Evolutionary conservation across 2,797 vertebrate genomes (phyloP), one percentile per base, ranked within the genome.

Genomic region (Glossophaga mutica): DNA sequence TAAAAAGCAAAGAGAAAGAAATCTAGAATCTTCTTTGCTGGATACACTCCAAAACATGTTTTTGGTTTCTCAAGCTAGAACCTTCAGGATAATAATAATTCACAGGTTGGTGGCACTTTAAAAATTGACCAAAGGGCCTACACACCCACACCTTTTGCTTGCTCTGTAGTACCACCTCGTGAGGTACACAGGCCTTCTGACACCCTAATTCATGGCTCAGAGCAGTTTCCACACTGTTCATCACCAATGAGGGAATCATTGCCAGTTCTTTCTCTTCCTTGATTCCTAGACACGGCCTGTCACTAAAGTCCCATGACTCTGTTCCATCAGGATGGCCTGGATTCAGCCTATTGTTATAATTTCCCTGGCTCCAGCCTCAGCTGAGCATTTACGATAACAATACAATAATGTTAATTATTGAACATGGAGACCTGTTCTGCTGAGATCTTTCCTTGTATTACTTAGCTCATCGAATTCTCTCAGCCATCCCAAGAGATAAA

Each of bases 371-470:
- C 59, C 15, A 88, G 77, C 46, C 46, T 77, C 50, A 48, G 62
- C 26, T 77, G 42, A 90, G 71, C 42, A 62, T 26, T 59, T 67
- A 22, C 7, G 24, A 65, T 85, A 18, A 73, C 44, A 50, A 44
- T 14, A 70, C 50, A 29, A 68, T 32, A 71, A 16, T 73, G 29
- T 68, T 42, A 29, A 26, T 44, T 42, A 83, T 19, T 73, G 11
- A 32, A 46, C 57, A 34, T 6, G 3, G 62, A 95, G 50, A 52
- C 22, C 88, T 81, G 29, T 22, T 85, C n/a, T 74, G 18, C 65
- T 79, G 46, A 96, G 57, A 65, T 62, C 34, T 76, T 55, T 65
- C 50, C 42, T 67, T 77, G 39, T 29, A 10, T 90, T 70, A 71
- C 57, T 73, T 24, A 83, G 34, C 19, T 55, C 37, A 32, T 48